Evolutionary conservation across 2,888 invertebrate species (phyloP), one percentile per base, ranked within the genome.

Genomic region (Spodoptera picta): DNA sequence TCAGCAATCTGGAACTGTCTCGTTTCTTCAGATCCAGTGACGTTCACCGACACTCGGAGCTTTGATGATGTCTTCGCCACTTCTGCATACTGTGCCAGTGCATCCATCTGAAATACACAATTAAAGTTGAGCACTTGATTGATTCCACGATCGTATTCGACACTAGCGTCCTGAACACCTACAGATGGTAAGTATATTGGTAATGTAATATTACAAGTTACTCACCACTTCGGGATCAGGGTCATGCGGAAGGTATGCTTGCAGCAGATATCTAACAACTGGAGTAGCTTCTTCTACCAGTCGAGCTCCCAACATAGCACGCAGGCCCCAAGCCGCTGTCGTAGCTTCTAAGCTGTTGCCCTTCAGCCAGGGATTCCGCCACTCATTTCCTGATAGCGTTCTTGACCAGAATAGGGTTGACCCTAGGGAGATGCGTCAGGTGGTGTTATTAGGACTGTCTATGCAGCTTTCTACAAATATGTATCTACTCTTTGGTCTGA

Each of bases 271-370:
- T 12, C 88, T 82, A n/a, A 90, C 91, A 3, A 91, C 92, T 1
- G 93, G 92, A 50, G 90, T 81, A 12, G 92, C 89, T 44, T 91
- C 89, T 23, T 92, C 91, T 4, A 87, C 52, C 14, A 90, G 85
- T 23, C 89, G 84, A 27, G 88, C 85, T 1, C 86, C 94, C 12
- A 96, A 83, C 85, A 96, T 96, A 0, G 98, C 96, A 60, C 98
- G 93, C 60, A 99, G 92, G 0, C 97, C 97, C 89, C 99, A 99
- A 0, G 99, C 96, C 0, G 99, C 98, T 78, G 98, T 97, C 88
- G 98, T 98, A 4, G 99, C 93, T 77, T 91, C 92, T 43, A 92
- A 66, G 57, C 88, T 92, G 83, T 92, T 93, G 59, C 86, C 88
- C 41, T 79, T 84, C 69, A 90, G 81, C 92, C 95, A 94, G 0